Base-by-base conservation (phyloP, 2,113 vertebrate genomes). In the Cromileptes altivelis region DNA sequence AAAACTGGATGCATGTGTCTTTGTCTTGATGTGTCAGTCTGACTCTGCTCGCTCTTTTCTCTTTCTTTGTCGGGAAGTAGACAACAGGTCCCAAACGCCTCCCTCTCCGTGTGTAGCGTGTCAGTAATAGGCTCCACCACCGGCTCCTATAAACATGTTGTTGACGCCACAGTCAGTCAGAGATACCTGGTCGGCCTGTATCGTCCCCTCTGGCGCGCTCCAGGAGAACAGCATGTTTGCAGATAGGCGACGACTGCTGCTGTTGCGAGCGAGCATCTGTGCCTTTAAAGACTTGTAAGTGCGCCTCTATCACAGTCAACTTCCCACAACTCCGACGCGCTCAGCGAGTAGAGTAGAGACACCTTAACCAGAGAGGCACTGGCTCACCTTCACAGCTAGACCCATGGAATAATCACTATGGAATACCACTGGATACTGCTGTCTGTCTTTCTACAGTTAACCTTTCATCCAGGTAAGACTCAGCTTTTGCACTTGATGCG, bases 331-430 rank as follows among this genome's bases (percentile, higher is more conserved):
- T 91, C 84, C 65, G 78, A 84, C 80, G 68, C 70, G 55, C 70
- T 77, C 58, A 19, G 76, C 80, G 70, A 82, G 62, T 49, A 63
- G 47, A 81, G 45, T 19, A 55, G 75, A 75, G 79, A 75, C 42
- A 73, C 70, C 76, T 68, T 37, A 18, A 78, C 40, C 80, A 58
- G 37, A 78, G 27, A 88, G 85, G 78, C 88, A 73, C 65, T 65
- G 88, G 75, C 86, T 85, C 87, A 87, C 88, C 87, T 87, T 73
- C 77, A 47, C 88, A 85, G 81, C 86, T 71, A 86, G 70, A 91
- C 93, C 90, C 93, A 96, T 96, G 95, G 95, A 95, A 93, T 92
- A 90, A 85, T 93, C 89, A 95, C 85, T 77, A 96, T 96, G 95
- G 95, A 95, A 93, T 95, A 95, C 85, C 92, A 84, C 92, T 94